phyloP scores from a whole-genome alignment of 2,797 vertebrate species.

The Hippoglossus hippoglossus region DNA sequence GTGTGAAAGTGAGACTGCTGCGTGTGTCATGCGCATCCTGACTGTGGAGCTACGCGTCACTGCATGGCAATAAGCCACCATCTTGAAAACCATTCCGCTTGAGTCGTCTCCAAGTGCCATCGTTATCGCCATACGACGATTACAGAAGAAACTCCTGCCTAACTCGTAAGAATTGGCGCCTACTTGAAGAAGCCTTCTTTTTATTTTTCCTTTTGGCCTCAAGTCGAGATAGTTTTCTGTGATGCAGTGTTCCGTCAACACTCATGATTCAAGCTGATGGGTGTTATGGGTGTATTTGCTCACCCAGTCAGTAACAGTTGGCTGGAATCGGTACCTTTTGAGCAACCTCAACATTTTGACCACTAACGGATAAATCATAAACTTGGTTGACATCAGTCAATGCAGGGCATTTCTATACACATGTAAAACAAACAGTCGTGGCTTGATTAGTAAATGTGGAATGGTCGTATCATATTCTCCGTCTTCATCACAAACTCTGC shows the following conservation, averaged over 20 bases:
- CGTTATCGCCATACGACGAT: slow-evolving; percentile 28
- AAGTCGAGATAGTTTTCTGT: slow-evolving; percentile 19
- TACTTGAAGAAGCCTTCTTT: slow-evolving; percentile 44
- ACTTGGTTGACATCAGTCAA: slow-evolving; percentile 18
- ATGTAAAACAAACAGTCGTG: slow-evolving; percentile 7
- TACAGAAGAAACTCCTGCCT: slow-evolving; percentile 44
- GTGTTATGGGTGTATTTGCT: slow-evolving; percentile 22
- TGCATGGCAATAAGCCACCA: slow-evolving; percentile 73
- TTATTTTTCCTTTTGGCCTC: not conserved
- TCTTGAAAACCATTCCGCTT: slow-evolving; percentile 61
- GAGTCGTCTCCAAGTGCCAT: slow-evolving; percentile 51
- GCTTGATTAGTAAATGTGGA: slow-evolving; percentile 20
- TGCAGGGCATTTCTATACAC: slow-evolving; percentile 15
- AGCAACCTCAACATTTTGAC: slow-evolving; percentile 45
- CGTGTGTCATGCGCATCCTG: slow-evolving; percentile 42
- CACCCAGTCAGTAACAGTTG: slow-evolving; percentile 10
- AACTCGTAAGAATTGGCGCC: slow-evolving; percentile 32
- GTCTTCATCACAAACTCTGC: slow-evolving; percentile 26
- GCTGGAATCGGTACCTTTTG: slow-evolving; percentile 50
- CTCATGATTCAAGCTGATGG: slow-evolving; percentile 23
- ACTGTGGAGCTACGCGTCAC: slow-evolving; percentile 60
- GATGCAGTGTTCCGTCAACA: slow-evolving; percentile 33
- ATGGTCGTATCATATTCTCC: slow-evolving; percentile 17
- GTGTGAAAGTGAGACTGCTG: slow-evolving; percentile 51
- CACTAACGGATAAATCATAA: slow-evolving; percentile 45